Conservation (phyloP, 2,113 vertebrate species). For the Corythornis madagascariensis region DNA sequence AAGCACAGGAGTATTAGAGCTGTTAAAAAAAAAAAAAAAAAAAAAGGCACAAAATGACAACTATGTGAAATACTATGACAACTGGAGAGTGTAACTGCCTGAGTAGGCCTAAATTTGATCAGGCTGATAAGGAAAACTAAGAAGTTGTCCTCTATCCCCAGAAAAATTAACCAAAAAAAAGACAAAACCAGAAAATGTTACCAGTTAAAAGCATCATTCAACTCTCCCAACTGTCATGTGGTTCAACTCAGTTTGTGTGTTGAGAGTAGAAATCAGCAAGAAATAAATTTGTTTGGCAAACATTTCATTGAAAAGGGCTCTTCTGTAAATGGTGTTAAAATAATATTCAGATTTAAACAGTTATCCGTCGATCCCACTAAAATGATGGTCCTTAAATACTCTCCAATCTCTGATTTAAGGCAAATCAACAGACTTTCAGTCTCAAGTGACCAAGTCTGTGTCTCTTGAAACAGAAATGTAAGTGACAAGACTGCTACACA, state of each 20-base stretch:
- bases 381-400: not conserved
- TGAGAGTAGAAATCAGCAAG: not conserved
- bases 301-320: not conserved
- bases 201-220: not conserved
- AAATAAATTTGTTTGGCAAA: not conserved
- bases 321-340: not conserved
- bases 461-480: not conserved
- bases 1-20: too few relatives aligned
- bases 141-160: not conserved
- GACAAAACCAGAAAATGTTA: not conserved
- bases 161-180: not conserved
- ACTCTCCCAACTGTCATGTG: not conserved
- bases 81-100: not conserved
- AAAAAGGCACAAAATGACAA: not conserved
- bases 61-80: not conserved
- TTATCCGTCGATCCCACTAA: not conserved
- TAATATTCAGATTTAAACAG: not conserved
- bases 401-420: not conserved
- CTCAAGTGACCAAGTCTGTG: not conserved
- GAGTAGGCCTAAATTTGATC: not conserved
- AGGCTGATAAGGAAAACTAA: not conserved
- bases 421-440: not conserved
- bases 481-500: not conserved
- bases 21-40: not conserved
- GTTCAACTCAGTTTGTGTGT: not conserved